Evolutionary conservation across 2,888 invertebrate species (phyloP), one percentile per base, ranked within the genome.

Genomic region (Tetropium fuscum): DNA sequence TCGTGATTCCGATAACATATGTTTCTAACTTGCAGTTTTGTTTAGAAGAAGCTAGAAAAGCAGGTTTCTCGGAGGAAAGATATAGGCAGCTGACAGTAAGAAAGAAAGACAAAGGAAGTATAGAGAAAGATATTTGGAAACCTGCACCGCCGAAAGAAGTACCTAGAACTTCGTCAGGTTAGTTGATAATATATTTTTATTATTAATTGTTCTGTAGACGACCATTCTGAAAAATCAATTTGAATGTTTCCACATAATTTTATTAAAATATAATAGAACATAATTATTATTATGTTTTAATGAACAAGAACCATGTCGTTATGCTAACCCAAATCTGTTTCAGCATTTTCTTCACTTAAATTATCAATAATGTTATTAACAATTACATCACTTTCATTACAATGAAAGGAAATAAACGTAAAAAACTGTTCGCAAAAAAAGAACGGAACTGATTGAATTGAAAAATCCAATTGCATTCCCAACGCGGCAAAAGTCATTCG

Each of bases 101-200:
- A 15, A 63, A 48, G 13, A 68, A 67, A 38, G 41, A 16, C 10
- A 62, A 63, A 25, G 43, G 44, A 3, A 40, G 47, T 8, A 20
- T 22, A 15, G 68, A 70, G 41, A 36, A 58, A 11, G 55, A 47
- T 19, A 69, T 64, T 36, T 67, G 69, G 67, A 20, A 48, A 22
- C 36, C 48, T 8, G 57, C 59, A 25, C 58, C 64, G 2, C 10
- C 59, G 2, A 10, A 25, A 22, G n/a, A 41, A 20, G 40, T 64
- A n/a, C 64, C 69, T 8, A 36, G 11, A 34, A 64, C 63, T 15
- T 57, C 62, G n/a, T 22, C 63, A 27, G 68, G 70, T 70, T 56
- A 48, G 27, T 41, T 30, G 32, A 8, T 44, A 22, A 16, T 27
- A 20, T 15, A n/a, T n/a, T n/a, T n/a, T n/a, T n/a, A n/a, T n/a